These are phyloP conservation scores for Peromyscus californicus DNA, from an alignment of 2,113 vertebrate genomes.

Conservation along the genomic window DNA sequence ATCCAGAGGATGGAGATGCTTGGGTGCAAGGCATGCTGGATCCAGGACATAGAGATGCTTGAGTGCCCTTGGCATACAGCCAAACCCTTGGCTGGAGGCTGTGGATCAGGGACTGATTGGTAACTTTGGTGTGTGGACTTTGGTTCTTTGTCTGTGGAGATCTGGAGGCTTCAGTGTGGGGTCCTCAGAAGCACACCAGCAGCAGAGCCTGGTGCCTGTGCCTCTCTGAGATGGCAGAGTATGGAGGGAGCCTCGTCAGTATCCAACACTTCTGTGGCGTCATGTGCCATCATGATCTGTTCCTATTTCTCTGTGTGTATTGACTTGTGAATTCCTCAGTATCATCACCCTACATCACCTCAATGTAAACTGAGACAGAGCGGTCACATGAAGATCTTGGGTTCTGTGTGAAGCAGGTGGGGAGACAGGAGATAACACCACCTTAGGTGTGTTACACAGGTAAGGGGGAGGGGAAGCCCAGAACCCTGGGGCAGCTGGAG, in stretches of 20 bases:
- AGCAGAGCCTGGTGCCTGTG: not conserved
- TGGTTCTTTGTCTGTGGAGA: not conserved
- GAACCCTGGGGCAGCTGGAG: not conserved
- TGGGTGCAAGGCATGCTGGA: not conserved
- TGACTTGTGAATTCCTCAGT: rapidly evolving
- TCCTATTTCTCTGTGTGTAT: rapidly evolving
- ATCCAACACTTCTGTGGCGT: rapidly evolving
- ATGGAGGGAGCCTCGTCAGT: not conserved
- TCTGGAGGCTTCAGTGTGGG: too few species aligned
- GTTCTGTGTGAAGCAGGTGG: not conserved
- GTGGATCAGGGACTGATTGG: not conserved
- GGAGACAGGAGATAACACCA: not conserved
- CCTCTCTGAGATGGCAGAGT: not conserved
- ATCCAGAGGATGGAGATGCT: not conserved
- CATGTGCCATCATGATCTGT: rapidly evolving
- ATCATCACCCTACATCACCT: not conserved
- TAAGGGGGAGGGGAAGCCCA: not conserved
- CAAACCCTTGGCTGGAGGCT: not conserved
- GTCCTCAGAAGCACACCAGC: not conserved
- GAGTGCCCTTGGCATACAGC: rapidly evolving
- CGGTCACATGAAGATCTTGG: not conserved
- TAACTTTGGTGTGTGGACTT: not conserved
- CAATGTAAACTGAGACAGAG: not conserved
- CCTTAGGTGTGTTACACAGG: rapidly evolving
- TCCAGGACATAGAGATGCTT: not conserved